These are phyloP conservation scores for Enteromius fasciolatus DNA, from an alignment of 2,797 vertebrate genomes.

Conservation along the genomic window DNA sequence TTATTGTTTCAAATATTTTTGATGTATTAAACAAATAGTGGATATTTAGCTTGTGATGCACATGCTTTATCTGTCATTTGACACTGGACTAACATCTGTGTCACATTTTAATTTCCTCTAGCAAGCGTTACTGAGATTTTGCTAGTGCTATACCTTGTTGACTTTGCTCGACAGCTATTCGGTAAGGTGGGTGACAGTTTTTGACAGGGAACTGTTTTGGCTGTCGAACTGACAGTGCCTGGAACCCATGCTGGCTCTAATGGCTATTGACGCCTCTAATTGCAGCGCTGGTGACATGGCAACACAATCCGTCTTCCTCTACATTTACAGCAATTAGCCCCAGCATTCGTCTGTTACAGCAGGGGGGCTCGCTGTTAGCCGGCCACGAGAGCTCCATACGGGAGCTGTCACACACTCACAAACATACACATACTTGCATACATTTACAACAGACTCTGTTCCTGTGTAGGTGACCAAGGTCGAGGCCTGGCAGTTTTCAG, in stretches of 20 bases:
- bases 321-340: constrained; percentile 59
- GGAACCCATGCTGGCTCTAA: constrained; percentile 57
- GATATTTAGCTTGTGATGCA: not conserved
- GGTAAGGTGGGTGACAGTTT: constrained; percentile 27
- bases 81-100: not conserved
- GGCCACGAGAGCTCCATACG: constrained; percentile 9
- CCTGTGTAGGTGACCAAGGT: constrained; percentile 1
- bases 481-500: not conserved
- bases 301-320: constrained; percentile 64
- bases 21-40: not conserved
- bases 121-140: not conserved
- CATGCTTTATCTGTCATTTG: not conserved
- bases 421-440: not conserved
- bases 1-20: not conserved
- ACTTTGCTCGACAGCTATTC: constrained; percentile 47
- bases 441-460: not conserved
- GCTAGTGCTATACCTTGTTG: not conserved
- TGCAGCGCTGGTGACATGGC: constrained; percentile 61
- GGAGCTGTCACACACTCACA: not conserved
- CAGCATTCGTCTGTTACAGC: constrained; percentile 23
- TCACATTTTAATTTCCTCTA: not conserved
- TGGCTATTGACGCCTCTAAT: constrained; percentile 70
- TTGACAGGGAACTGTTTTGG: constrained; percentile 21
- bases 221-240: constrained; percentile 32
- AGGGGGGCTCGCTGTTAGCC: constrained; percentile 8